phyloP scores from a whole-genome alignment of 1,140 invertebrate genomes.

The Hestina assimilis region DNA sequence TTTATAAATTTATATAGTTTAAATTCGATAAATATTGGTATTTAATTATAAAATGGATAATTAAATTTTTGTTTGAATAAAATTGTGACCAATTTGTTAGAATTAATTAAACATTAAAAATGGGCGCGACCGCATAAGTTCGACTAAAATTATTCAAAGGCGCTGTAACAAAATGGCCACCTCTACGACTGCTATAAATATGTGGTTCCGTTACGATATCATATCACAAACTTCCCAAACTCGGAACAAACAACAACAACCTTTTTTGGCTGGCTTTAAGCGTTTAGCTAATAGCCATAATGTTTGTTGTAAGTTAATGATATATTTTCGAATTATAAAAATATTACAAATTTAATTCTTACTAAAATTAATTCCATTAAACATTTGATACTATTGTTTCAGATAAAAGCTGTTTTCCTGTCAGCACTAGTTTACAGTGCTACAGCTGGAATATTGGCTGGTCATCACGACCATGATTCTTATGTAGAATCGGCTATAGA shows the following conservation, averaged over 20 bases:
- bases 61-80: no score
- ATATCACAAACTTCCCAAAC: constrained; percentile 60
- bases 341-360: background rate
- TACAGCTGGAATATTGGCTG: constrained; percentile 43
- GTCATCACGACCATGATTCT: constrained; percentile 48
- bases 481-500: constrained; percentile 51
- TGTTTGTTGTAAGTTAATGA: constrained; percentile 65
- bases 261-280: constrained; percentile 59
- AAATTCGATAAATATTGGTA: no score
- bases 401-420: constrained; percentile 55
- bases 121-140: background rate
- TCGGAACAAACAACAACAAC: constrained; percentile 64
- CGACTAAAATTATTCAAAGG: constrained; percentile 63
- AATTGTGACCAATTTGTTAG: no score
- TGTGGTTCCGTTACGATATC: constrained; percentile 48
- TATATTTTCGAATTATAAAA: background rate
- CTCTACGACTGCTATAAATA: constrained; percentile 66
- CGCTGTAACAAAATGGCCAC: constrained; percentile 47
- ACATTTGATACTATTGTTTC: constrained; percentile 38
- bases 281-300: constrained; percentile 77
- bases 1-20: no score
- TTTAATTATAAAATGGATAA: no score
- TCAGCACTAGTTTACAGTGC: constrained; percentile 51
- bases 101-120: background rate
- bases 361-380: background rate